Conservation (phyloP, 2,797 vertebrate genomes). For the Myotis daubentonii region DNA sequence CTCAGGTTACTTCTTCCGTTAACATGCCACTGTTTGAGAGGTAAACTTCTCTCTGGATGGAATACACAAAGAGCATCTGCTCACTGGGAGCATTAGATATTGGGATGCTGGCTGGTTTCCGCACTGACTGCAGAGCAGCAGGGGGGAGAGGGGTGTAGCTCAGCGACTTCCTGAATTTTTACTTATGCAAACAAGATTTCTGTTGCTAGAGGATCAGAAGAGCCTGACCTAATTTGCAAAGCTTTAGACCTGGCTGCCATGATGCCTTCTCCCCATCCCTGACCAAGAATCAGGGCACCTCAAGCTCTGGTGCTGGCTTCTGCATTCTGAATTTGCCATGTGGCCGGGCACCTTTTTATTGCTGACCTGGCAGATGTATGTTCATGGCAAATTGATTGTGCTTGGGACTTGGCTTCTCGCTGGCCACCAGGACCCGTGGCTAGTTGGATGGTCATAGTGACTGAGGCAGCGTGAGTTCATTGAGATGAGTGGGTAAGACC, state of each 20-base stretch:
- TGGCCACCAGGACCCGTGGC: neutral
- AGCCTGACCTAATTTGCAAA: neutral
- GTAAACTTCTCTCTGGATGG: neutral
- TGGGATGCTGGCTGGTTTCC: neutral
- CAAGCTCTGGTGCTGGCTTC: neutral
- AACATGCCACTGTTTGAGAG: conserved; percentile 30
- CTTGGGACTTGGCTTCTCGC: neutral
- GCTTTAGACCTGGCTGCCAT: neutral
- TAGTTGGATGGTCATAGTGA: neutral
- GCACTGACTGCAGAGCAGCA: neutral
- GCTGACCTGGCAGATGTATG: neutral
- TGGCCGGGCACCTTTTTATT: neutral
- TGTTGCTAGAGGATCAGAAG: neutral
- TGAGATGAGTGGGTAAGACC: neutral
- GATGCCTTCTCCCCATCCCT: neutral
- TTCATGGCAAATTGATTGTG: neutral
- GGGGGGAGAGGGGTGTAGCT: neutral
- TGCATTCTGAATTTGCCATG: neutral
- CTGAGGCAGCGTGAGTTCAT: neutral
- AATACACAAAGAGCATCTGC: neutral
- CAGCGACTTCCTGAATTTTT: neutral
- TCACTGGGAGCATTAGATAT: neutral
- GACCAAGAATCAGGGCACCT: neutral
- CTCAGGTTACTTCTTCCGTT: neutral
- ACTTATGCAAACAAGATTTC: neutral